Conservation (phyloP, 2,797 vertebrate species). For the Spondyliosoma cantharus region DNA sequence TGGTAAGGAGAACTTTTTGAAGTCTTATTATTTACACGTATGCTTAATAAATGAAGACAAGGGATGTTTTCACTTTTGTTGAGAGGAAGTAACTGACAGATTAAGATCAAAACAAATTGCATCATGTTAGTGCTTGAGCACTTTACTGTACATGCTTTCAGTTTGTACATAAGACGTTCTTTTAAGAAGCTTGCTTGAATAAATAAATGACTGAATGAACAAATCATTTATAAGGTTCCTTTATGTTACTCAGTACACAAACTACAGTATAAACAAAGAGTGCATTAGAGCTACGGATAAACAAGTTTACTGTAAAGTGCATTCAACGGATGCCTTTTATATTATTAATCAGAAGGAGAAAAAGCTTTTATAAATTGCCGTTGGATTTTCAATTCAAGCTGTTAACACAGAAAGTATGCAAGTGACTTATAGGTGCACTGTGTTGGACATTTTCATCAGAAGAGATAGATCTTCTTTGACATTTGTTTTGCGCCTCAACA, state of each 20-base stretch:
- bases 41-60: neutral
- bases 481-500: no score
- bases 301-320: neutral
- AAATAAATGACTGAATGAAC: neutral
- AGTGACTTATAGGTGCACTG: no score
- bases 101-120: no score
- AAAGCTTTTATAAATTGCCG: neutral
- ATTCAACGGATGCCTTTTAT: neutral
- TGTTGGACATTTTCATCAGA: no score
- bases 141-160: neutral
- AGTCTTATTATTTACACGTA: neutral
- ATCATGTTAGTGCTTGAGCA: neutral
- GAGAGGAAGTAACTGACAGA: neutral
- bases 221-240: neutral
- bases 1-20: constrained; percentile 36
- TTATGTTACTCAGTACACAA: neutral
- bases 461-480: no score
- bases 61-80: neutral
- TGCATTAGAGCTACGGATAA: neutral
- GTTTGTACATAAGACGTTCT: neutral
- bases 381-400: neutral
- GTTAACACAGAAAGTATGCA: neutral
- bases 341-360: neutral
- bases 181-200: no score
- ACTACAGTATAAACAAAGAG: no score